Evolutionary conservation across 2,113 vertebrate genomes (phyloP).

Genomic region (Chaetura pelagica): DNA sequence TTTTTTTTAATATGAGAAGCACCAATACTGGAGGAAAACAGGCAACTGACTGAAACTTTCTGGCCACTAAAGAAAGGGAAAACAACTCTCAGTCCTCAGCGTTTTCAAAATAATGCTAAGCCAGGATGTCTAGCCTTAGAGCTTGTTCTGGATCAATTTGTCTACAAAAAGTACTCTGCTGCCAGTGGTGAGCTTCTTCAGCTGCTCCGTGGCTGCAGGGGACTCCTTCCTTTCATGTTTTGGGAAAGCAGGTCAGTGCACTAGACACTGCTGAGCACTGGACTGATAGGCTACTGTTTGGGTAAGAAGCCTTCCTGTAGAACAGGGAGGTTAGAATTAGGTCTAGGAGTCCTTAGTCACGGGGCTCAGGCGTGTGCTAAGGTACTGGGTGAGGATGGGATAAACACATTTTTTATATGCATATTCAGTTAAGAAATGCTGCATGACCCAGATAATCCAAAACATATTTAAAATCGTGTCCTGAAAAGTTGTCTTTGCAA

Average conservation of each 20-base stretch:
- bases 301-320: not conserved
- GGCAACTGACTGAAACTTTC: not conserved
- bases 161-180: not conserved
- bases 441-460: not conserved
- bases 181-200: not conserved
- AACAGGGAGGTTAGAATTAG: not conserved
- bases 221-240: not conserved
- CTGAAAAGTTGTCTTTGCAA: not conserved
- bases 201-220: not conserved
- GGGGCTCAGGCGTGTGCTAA: not conserved
- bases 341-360: not conserved
- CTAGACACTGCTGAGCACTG: not conserved
- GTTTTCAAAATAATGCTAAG: not conserved
- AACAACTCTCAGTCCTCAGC: too few species aligned
- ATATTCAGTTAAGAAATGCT: not conserved
- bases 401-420: fast-evolving
- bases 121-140: not conserved
- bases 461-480: not conserved
- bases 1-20: not conserved
- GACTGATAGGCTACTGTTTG: not conserved
- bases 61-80: not conserved
- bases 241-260: not conserved
- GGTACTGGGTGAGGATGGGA: not conserved
- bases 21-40: not conserved
- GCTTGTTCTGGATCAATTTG: not conserved